Evolutionary conservation across 2,113 vertebrate genomes (phyloP).

Genomic region (Ivindomyrus marchei): DNA sequence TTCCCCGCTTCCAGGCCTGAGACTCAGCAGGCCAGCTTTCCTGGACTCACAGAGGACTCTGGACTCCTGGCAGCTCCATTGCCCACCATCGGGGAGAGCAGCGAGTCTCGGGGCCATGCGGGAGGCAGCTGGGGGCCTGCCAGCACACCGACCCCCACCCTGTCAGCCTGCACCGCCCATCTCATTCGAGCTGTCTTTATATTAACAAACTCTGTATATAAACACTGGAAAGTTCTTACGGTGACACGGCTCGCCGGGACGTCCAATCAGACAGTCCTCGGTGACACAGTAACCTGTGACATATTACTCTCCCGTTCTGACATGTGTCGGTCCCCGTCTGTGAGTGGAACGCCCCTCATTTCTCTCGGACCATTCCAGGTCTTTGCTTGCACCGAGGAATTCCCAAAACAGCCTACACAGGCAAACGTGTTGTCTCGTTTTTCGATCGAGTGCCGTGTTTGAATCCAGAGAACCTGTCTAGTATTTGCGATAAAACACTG

Average conservation of each 20-base stretch:
- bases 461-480: conserved; percentile 36
- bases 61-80: conserved; percentile 37
- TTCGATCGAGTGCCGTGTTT: conserved; percentile 35
- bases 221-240: conserved; percentile 40
- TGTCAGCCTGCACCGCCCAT: conserved; percentile 60
- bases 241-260: conserved; percentile 33
- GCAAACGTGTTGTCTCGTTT: conserved; percentile 37
- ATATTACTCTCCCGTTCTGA: conserved; percentile 25
- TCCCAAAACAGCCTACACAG: conserved; percentile 18
- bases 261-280: conserved; percentile 30
- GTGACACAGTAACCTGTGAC: neutral
- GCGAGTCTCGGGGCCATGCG: neutral
- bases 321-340: conserved; percentile 26
- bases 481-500: conserved; percentile 46
- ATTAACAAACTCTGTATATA: conserved; percentile 50
- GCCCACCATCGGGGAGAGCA: neutral
- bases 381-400: conserved; percentile 34
- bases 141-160: conserved; percentile 31
- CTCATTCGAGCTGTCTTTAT: conserved; percentile 58
- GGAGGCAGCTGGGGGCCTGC: conserved; percentile 31
- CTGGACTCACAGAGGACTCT: conserved; percentile 63
- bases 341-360: conserved; percentile 23
- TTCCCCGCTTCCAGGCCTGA: conserved; percentile 34
- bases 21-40: conserved; percentile 73
- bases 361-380: conserved; percentile 38